Base-by-base conservation (phyloP, 2,888 invertebrate species). In the Polyommatus iphigenia region DNA sequence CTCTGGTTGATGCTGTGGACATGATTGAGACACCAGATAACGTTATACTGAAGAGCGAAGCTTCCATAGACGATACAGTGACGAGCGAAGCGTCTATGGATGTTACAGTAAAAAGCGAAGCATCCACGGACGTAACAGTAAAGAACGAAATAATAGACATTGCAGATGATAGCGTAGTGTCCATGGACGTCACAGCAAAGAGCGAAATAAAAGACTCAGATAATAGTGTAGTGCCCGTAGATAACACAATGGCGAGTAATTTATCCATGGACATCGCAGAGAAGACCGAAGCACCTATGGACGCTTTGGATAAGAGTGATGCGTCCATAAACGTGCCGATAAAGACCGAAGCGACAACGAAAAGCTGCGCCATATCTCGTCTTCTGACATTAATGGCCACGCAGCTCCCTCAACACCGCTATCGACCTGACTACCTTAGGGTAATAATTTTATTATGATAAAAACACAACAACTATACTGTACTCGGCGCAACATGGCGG, bases 341-440 rank as follows among this genome's bases (percentile, higher is more conserved):
- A 32, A 67, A 29, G 15, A 67, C 6, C 18, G 29, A 67, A 32
- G 67, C 13, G 24, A 24, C 67, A 32, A 24, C 29, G 8, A 29
- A 67, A 15, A 32, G 6, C 13, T 15, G 29, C 6, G 67, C 67
- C 29, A 67, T 67, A 29, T 20, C 67, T 29, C 29, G 29, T 5
- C 67, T 67, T 15, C 18, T 67, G 67, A 29, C 67, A 10, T 24
- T 67, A 5, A 67, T 67, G 67, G 67, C 67, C 13, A 67, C 67
- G 3, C 67, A 67, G 29, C 67, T 67, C 4, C 67, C 67, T 6
- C 67, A 67, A 18, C 67, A 67, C 29, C 67, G 67, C 29, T 67
- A 67, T 18, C 67, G 67, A 67, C 67, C 67, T 15, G 67, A 67
- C 29, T 67, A 29, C 67, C 67, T 67, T 2, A 67, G 67, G 67